Evolutionary conservation across 2,888 invertebrate genomes (phyloP), one percentile per base, ranked within the genome.

Genomic region (Athripsodes cinereus): DNA sequence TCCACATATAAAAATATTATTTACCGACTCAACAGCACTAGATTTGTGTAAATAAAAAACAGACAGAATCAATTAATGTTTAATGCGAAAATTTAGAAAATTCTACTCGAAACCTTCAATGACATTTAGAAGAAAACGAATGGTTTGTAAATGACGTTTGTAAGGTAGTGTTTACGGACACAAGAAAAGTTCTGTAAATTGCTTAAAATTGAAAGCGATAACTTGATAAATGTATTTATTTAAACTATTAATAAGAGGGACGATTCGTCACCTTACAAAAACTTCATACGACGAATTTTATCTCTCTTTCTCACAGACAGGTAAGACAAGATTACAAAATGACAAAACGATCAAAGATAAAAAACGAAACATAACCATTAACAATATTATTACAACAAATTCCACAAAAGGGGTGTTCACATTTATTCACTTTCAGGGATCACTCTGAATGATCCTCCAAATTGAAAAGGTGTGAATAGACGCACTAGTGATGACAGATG

Each of bases 1-100:
- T 76, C 76, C 72, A 74, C 78, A 78, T 78, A 78, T 70, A 74
- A 76, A 22, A 22, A 13, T 26, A 26, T 40, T 40, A 2, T n/a
- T 3, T 40, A 16, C 13, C 13, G 8, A 13, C 6, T n/a, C 5
- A 40, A 16, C 8, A 3, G 40, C 40, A 40, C n/a, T 40, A 40
- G 16, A n/a, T 3, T n/a, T n/a, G n/a, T 13, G 16, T 13, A 40
- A 40, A 8, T 8, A n/a, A 40, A 40, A 8, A 5, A 40, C 40
- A 2, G 3, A 40, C 40, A 40, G 16, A 16, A 8, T 40, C 40
- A 40, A 40, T 40, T 40, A 16, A 40, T 3, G 13, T 8, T 40
- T 40, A 40, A 40, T 40, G 40, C 13, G 13, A 13, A 40, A 5
- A 40, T 8, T 8, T 16, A 3, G 16, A 40, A n/a, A n/a, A 40